Evolutionary conservation across 2,888 invertebrate species (phyloP), one percentile per base, ranked within the genome.

Genomic region (Drosophila mercatorum): DNA sequence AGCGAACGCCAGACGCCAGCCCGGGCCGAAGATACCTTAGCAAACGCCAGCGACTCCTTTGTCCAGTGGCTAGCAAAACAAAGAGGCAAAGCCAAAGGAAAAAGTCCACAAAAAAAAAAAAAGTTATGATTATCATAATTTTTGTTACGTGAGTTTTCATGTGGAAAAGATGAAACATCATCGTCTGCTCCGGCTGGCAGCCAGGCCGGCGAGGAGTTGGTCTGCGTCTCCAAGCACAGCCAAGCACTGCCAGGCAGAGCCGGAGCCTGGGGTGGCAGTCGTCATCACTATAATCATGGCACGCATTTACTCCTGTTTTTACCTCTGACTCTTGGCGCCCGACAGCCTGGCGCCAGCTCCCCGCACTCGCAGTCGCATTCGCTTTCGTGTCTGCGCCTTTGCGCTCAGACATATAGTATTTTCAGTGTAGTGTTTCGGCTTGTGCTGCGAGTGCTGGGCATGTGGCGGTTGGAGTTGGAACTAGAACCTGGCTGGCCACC

Each of bases 271-370:
- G 83, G 83, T 80, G 83, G 92, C 90, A 90, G 90, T 91, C 92
- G 91, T 91, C 91, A 92, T 92, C 92, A 89, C 90, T 88, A 87
- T 92, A 92, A 91, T 92, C 92, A 92, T 91, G 86, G 91, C 90
- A 89, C 90, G 89, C 89, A 91, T 91, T 87, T 85, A 90, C 91
- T 91, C 91, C 91, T 92, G 91, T 90, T 91, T 91, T 91, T 91
- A 91, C 91, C 91, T 91, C 91, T 91, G 92, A 64, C 88, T 91
- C 89, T 91, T 91, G 91, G 91, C 91, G 91, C 90, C 92, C 90
- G 91, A 61, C 91, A 83, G 91, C 72, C 90, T 80, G 91, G 91
- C 91, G 92, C 90, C 91, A 78, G 47, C 36, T 12, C 46, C 52
- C 41, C 22, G 26, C 53, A 44, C 41, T 65, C 34, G 34, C 43